Evolutionary conservation across 2,113 vertebrate species (phyloP).

Genomic region (Rhinoderma darwinii): DNA sequence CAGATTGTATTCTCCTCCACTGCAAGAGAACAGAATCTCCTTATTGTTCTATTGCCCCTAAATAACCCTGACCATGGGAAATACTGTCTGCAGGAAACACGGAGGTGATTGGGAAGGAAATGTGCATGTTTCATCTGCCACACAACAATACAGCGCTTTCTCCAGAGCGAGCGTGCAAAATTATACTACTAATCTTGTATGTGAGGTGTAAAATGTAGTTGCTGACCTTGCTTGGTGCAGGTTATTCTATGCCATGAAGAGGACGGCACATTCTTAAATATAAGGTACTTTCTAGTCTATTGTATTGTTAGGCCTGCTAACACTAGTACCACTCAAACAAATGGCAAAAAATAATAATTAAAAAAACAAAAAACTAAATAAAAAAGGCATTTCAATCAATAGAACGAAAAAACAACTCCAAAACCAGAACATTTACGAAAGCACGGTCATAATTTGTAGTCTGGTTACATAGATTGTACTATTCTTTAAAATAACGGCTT

Average conservation of each 20-base stretch:
- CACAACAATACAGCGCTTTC: conserved; percentile 35
- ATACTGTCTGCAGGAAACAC: not conserved
- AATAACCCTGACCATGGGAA: conserved; percentile 49
- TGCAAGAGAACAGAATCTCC: conserved; percentile 41
- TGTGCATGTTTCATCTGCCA: conserved; percentile 12
- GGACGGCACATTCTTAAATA: not conserved
- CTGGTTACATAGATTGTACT: not conserved
- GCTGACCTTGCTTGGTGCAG: not conserved
- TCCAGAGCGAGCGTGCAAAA: not conserved
- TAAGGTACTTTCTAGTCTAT: too few species aligned
- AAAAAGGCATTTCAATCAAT: too few species aligned
- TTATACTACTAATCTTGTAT: not conserved
- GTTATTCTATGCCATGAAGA: not conserved
- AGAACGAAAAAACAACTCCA: too few species aligned
- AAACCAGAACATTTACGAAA: too few species aligned
- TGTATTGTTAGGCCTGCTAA: too few species aligned
- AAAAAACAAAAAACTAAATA: too few species aligned
- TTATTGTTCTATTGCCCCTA: conserved; percentile 42
- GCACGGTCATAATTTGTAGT: not conserved
- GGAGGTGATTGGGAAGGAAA: conserved; percentile 43
- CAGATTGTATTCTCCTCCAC: not conserved
- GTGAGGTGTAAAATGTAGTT: not conserved
- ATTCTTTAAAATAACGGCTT: not conserved
- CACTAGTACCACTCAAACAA: too few species aligned
- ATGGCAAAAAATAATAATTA: too few species aligned